A percentile compares a stretch with the other conserved stretches of the same genome.
Conservation (phyloP, 2,797 vertebrate genomes). For the Kryptolebias ocellatus region DNA sequence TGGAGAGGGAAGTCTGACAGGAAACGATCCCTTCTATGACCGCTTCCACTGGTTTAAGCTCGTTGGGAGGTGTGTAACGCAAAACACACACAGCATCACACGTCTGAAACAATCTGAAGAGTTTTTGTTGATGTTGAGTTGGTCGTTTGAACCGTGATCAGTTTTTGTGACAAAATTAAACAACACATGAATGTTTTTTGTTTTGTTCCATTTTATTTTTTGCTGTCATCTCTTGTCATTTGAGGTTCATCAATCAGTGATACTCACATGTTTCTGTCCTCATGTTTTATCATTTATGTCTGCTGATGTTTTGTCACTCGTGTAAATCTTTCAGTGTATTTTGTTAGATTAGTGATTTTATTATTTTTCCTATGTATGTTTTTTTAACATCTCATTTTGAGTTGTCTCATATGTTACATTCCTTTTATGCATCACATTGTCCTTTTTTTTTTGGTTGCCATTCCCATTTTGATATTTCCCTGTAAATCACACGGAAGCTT, state of each 20-base stretch:
- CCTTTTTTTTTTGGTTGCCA: constrained; percentile 22
- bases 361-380: constrained; percentile 16
- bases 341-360: constrained; percentile 22
- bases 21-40: constrained; percentile 97
- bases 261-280: constrained; percentile 20
- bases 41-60: constrained; percentile 99
- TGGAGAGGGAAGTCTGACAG: constrained; percentile 85
- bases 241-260: not conserved
- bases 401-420: not conserved
- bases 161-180: not conserved
- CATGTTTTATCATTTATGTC: constrained; percentile 25
- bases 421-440: constrained; percentile 25
- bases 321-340: constrained; percentile 26
- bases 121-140: not conserved
- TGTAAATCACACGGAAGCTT: constrained; percentile 30
- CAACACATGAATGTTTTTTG: not conserved
- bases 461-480: constrained; percentile 20
- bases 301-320: constrained; percentile 20
- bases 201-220: constrained; percentile 15
- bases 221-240: constrained; percentile 32
- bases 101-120: not conserved
- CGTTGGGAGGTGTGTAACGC: constrained; percentile 90
- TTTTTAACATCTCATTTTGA: constrained; percentile 38
- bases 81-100: not conserved
- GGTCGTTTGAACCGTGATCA: not conserved